A percentile compares a stretch with the other conserved stretches of the same genome.
These are phyloP conservation scores for Desmodus rotundus DNA, from an alignment of 2,113 vertebrate genomes.

Conservation along the genomic window DNA sequence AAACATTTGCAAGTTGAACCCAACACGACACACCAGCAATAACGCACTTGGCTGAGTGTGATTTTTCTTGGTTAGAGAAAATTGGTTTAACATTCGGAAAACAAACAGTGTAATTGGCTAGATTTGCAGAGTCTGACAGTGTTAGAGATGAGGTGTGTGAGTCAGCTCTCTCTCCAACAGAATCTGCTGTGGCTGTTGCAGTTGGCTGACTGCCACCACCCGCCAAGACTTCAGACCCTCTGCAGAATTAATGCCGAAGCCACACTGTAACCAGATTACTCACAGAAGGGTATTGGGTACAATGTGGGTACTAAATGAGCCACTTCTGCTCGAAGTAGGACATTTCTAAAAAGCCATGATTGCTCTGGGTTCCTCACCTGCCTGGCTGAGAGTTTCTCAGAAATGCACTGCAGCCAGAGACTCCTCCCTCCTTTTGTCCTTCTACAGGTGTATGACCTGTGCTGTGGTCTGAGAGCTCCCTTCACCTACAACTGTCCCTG, in stretches of 20 bases:
- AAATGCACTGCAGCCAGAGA: accelerated
- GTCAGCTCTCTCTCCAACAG: background rate
- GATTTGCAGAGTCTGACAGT: background rate
- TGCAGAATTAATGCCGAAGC: background rate
- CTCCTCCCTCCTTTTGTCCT: background rate
- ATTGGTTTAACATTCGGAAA: background rate
- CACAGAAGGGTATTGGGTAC: accelerated
- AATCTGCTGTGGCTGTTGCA: too few species aligned
- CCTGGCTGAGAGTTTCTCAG: background rate
- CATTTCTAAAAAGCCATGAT: background rate
- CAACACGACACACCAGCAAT: background rate
- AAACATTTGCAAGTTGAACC: background rate
- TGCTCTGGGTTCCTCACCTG: accelerated
- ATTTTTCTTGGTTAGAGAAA: background rate
- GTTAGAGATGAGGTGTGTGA: too few species aligned
- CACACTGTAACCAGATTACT: background rate
- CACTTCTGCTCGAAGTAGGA: background rate
- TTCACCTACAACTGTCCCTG: background rate
- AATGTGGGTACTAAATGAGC: background rate
- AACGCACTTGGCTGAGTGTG: background rate
- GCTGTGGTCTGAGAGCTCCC: background rate
- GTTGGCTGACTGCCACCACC: background rate
- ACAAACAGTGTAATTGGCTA: background rate
- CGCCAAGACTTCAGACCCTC: background rate
- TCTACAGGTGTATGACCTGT: too few species aligned